Conservation (phyloP, 2,797 vertebrate species). For the Lacerta agilis region DNA sequence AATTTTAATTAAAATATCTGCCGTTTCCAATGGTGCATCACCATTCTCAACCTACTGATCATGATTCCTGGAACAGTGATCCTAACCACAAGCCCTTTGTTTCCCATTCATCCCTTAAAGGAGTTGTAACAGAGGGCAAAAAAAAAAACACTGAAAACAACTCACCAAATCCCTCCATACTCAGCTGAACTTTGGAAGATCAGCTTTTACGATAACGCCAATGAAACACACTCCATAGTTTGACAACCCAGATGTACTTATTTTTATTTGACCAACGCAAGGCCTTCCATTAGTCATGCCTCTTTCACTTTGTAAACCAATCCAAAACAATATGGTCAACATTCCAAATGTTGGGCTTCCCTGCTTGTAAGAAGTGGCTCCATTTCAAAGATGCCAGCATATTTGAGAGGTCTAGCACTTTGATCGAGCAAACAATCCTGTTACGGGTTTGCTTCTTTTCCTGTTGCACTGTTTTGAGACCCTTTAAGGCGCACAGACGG, state of each 20-base stretch:
- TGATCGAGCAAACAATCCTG: slow-evolving; percentile 4
- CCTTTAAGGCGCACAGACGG: slow-evolving; percentile 5
- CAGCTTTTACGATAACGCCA: slow-evolving; percentile 51
- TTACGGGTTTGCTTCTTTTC: slow-evolving; percentile 33
- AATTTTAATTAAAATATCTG: neutral
- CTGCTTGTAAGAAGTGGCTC: slow-evolving; percentile 9
- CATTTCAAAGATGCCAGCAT: neutral
- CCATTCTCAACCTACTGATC: neutral
- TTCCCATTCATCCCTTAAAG: slow-evolving; percentile 8
- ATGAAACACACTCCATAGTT: slow-evolving; percentile 43
- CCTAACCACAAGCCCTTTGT: neutral
- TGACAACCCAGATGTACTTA: slow-evolving; percentile 46
- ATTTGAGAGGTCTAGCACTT: slow-evolving; percentile 23
- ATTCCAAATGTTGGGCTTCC: slow-evolving; percentile 25
- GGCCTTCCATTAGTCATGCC: slow-evolving; percentile 36
- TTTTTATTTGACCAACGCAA: slow-evolving; percentile 45
- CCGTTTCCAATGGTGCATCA: neutral
- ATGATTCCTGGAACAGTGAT: neutral
- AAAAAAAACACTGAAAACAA: slow-evolving; percentile 1
- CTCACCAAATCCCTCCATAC: neutral
- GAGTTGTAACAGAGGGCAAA: slow-evolving; percentile 37
- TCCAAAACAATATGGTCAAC: slow-evolving; percentile 37
- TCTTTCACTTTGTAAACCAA: slow-evolving; percentile 42
- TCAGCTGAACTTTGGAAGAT: slow-evolving; percentile 47
- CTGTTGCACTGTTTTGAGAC: slow-evolving; percentile 16